These are phyloP conservation scores for Myotis planiceps DNA, from an alignment of 2,797 vertebrate species.

Conservation along the genomic window DNA sequence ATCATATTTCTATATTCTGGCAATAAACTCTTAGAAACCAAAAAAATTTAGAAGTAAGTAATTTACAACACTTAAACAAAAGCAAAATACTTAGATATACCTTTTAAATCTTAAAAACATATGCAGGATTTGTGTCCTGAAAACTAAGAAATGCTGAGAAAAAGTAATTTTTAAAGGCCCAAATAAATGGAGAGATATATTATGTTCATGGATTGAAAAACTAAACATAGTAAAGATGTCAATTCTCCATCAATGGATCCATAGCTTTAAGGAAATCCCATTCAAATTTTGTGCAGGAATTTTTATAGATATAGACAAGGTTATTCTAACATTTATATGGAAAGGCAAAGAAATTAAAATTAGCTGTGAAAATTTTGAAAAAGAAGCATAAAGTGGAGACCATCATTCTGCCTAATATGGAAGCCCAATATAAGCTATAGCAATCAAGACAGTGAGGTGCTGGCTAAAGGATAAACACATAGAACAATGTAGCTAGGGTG, in stretches of 20 bases:
- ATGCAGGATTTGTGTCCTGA: neutral
- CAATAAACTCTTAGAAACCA: neutral
- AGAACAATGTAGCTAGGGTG: neutral
- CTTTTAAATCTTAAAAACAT: neutral
- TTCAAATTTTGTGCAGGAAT: neutral
- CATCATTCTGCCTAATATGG: neutral
- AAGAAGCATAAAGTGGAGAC: neutral
- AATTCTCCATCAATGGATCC: neutral
- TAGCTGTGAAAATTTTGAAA: neutral
- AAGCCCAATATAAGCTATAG: neutral
- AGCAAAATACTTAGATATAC: neutral
- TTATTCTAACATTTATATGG: neutral
- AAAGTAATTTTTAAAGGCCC: neutral
- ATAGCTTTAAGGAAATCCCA: neutral
- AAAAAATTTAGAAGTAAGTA: neutral
- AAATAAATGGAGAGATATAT: neutral
- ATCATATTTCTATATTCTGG: neutral
- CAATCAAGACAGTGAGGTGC: neutral
- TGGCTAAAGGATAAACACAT: neutral
- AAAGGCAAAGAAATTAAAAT: neutral
- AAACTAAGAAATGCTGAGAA: neutral
- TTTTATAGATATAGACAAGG: neutral
- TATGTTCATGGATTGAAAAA: neutral
- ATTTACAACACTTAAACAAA: neutral
- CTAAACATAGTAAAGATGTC: neutral